phyloP scores from a whole-genome alignment of 2,113 vertebrate genomes.

The Neodontobutis hainanensis region DNA sequence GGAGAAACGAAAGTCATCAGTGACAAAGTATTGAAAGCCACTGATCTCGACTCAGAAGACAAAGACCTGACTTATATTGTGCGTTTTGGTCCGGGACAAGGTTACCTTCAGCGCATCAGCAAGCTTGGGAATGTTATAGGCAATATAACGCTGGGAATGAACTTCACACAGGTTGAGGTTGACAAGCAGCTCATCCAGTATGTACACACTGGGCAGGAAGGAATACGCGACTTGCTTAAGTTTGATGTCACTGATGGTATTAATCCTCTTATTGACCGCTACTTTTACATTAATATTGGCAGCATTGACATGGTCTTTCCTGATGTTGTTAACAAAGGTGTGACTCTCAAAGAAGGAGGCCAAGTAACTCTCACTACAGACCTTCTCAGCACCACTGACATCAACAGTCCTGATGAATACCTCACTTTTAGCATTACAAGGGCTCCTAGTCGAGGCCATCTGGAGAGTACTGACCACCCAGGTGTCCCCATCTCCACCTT shows the following conservation, averaged over 20 bases:
- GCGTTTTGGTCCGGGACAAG: slow-evolving; percentile 86
- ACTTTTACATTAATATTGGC: slow-evolving; percentile 92
- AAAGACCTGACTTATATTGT: slow-evolving; percentile 85
- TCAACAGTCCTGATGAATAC: slow-evolving; percentile 95
- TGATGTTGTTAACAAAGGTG: slow-evolving; percentile 94
- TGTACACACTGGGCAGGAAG: slow-evolving; percentile 87
- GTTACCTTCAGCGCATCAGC: slow-evolving; percentile 81
- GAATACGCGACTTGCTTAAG: slow-evolving; percentile 91
- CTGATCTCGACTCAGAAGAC: slow-evolving; percentile 94
- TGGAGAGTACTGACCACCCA: slow-evolving; percentile 88
- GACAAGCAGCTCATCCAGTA: slow-evolving; percentile 89
- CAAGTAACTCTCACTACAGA: slow-evolving; percentile 94
- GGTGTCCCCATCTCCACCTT: slow-evolving; percentile 90
- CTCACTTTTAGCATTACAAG: slow-evolving; percentile 93
- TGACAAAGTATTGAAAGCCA: slow-evolving; percentile 87
- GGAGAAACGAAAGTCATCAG: slow-evolving; percentile 88
- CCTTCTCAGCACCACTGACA: slow-evolving; percentile 92
- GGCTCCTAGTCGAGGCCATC: slow-evolving; percentile 89
- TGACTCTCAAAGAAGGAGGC: slow-evolving; percentile 94
- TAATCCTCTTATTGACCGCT: slow-evolving; percentile 93
- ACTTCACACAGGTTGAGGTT: slow-evolving; percentile 93
- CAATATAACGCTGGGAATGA: slow-evolving; percentile 92
- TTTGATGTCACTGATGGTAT: slow-evolving; percentile 95
- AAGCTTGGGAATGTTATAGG: slow-evolving; percentile 76
- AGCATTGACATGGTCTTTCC: slow-evolving; percentile 92